Evolutionary conservation across 2,797 vertebrate species (phyloP), one percentile per base, ranked within the genome.

Genomic region (Eulemur mongoz): DNA sequence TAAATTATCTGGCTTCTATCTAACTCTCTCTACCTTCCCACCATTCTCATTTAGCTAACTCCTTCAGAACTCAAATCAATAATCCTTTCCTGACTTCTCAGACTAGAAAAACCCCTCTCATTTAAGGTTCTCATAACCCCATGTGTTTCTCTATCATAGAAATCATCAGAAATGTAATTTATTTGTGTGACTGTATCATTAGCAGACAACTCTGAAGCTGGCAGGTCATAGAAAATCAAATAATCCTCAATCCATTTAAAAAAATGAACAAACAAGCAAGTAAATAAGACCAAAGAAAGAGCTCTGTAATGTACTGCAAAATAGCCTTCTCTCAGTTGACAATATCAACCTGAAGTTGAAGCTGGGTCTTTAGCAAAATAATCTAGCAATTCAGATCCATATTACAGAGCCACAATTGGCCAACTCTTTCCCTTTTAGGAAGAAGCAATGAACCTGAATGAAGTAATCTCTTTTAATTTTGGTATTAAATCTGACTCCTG

Each of bases 141-240:
- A 86, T 18, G 3, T 17, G 54, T 82, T 84, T 63, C 63, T 91
- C 45, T 76, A 50, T 40, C 72, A 81, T 4, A 76, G 61, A 92
- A 73, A 84, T 25, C 1, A 93, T 54, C 76, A 81, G 27, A 92
- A 94, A 78, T 45, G 17, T 14, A n/a, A 72, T 38, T 43, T 82
- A 79, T 70, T 61, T 75, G 20, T 76, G n/a, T 73, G 63, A 81
- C 0, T 67, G 27, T 25, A 92, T 78, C 59, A 87, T 40, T 45
- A 90, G 45, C 70, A 93, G 94, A 32, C 84, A 70, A 85, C n/a
- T 87, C 18, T 75, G 32, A 67, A 84, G 32, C 27, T 50, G 59
- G 35, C 8, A 59, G 4, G 38, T 32, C 5, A 32, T 18, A 65
- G 69, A 97, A 93, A 85, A 63, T 45, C 78, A 94, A 81, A 82